Percentiles rank a stretch among this genome's conserved stretches.
Evolutionary conservation across 92 coral and sea anemone genomes (phyloP).

Genomic region (Isaurus tuberculatus): DNA sequence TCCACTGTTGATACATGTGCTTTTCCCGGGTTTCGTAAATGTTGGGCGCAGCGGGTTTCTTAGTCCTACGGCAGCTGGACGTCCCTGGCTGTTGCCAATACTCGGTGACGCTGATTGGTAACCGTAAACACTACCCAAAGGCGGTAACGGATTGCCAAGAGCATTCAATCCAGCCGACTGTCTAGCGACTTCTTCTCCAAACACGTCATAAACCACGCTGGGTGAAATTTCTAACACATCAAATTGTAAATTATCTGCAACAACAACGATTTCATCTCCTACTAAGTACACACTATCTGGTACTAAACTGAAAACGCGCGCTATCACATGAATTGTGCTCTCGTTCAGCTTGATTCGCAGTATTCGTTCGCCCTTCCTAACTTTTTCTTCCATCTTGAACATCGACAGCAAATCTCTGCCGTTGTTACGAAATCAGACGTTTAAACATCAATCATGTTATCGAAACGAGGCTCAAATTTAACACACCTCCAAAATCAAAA

Average conservation of each 20-base stretch:
- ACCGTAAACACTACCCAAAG: too few species aligned
- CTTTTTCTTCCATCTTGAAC: too few species aligned
- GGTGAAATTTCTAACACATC: not conserved
- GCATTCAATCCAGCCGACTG: not conserved
- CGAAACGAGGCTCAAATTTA: too few species aligned
- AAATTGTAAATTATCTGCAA: not conserved
- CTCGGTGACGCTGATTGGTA: too few species aligned
- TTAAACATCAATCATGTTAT: too few species aligned
- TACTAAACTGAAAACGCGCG: not conserved
- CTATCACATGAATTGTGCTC: not conserved
- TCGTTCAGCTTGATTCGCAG: not conserved
- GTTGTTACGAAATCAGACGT: too few species aligned
- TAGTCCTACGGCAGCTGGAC: conserved; percentile 17
- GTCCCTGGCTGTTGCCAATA: too few species aligned
- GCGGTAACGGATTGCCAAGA: not conserved
- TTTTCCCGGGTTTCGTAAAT: not conserved
- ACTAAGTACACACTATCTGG: not conserved
- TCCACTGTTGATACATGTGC: not conserved
- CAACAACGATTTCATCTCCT: too few species aligned
- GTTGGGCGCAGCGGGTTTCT: not conserved
- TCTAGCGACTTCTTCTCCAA: not conserved
- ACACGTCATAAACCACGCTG: not conserved
- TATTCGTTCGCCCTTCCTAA: not conserved
- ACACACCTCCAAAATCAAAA: too few species aligned
- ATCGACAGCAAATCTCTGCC: too few species aligned